Conservation (phyloP, 1,140 invertebrate species). For the Zaprionus camerounensis region DNA sequence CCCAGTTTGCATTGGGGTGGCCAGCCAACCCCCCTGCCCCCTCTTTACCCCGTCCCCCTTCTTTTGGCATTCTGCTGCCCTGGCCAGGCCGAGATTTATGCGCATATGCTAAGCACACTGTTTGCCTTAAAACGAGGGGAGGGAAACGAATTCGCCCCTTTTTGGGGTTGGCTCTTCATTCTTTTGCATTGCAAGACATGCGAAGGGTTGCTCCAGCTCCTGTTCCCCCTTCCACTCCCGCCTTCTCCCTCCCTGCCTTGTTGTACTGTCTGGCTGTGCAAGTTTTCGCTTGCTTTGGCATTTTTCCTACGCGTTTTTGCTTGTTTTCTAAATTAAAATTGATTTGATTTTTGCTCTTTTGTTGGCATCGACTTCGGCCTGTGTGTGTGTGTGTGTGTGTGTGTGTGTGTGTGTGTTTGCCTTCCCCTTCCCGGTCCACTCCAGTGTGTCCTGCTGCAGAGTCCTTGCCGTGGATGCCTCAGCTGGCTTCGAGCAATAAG, state of each 20-base stretch:
- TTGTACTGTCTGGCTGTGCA: slow-evolving; percentile 18
- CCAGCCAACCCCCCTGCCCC: background rate
- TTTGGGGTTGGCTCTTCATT: slow-evolving; percentile 52
- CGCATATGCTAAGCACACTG: slow-evolving; percentile 76
- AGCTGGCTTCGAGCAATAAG: slow-evolving; percentile 61
- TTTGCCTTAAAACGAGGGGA: slow-evolving; percentile 25
- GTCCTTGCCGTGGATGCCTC: slow-evolving; percentile 40
- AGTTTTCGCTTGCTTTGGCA: slow-evolving; percentile 69
- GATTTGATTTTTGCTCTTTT: slow-evolving; percentile 78
- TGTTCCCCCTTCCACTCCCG: slow-evolving; percentile 24
- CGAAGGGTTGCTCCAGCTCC: slow-evolving; percentile 54
- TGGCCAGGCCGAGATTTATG: slow-evolving; percentile 69
- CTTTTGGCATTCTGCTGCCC: background rate
- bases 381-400: background rate
- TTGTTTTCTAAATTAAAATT: slow-evolving; percentile 82
- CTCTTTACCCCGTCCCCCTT: background rate
- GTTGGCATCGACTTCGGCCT: slow-evolving; percentile 28
- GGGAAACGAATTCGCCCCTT: slow-evolving; percentile 7
- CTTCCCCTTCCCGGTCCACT: background rate
- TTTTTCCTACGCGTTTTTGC: slow-evolving; percentile 58
- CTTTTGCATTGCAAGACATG: slow-evolving; percentile 10
- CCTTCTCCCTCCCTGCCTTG: slow-evolving; percentile 12
- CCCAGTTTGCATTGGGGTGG: slow-evolving; percentile 50
- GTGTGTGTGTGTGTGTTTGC: slow-evolving; percentile 1
- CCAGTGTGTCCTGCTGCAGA: slow-evolving; percentile 18